phyloP scores from a whole-genome alignment of 2,888 invertebrate species.

The Chironomus tentans region DNA sequence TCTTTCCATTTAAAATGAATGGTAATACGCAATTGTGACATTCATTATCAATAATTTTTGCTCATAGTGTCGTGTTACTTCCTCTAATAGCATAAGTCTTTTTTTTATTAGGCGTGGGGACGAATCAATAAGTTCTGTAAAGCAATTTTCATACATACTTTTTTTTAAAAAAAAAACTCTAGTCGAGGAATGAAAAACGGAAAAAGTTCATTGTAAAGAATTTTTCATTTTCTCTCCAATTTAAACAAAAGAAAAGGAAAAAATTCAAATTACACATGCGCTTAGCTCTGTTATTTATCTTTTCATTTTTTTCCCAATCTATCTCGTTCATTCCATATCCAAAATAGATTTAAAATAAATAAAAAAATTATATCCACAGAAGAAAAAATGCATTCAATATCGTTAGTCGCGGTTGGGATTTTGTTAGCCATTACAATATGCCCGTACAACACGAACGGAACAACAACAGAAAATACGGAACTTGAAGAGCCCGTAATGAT shows the following conservation, averaged over 20 bases:
- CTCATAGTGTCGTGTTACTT: neutral
- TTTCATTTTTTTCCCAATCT: neutral
- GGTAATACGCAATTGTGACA: slow-evolving; percentile 4
- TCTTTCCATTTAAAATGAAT: neutral
- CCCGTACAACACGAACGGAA: neutral
- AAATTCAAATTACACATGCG: slow-evolving; percentile 1
- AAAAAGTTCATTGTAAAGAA: neutral
- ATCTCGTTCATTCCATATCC: neutral
- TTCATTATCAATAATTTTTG: neutral
- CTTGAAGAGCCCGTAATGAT: slow-evolving; percentile 21
- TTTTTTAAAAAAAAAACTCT: too few relatives aligned
- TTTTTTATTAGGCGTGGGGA: neutral
- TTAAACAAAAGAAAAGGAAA: neutral
- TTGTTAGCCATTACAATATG: neutral
- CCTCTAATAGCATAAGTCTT: neutral
- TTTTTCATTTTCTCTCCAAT: neutral
- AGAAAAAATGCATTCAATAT: slow-evolving; percentile 15
- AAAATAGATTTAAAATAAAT: neutral
- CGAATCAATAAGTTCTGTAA: neutral
- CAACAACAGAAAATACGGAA: slow-evolving; percentile 15
- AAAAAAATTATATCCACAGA: neutral
- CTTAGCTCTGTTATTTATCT: neutral
- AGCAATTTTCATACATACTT: too few relatives aligned
- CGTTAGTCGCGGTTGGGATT: neutral
- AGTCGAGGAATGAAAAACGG: neutral